These are phyloP conservation scores for Oryzaephilus surinamensis DNA, from an alignment of 1,140 invertebrate species.

Conservation along the genomic window DNA sequence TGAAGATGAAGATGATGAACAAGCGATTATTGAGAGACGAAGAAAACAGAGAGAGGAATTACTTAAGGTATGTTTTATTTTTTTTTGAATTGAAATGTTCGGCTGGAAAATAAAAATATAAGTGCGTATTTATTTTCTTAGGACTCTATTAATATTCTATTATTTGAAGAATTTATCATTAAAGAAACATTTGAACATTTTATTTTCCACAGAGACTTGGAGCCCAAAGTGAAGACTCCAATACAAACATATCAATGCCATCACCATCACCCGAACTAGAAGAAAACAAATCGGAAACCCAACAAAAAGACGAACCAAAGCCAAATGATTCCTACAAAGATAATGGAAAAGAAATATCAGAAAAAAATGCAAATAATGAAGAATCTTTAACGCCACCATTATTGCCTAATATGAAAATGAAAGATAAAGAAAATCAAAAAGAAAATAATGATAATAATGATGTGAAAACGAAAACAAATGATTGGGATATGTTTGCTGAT, in stretches of 20 bases:
- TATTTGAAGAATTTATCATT: too few relatives aligned
- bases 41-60: slow-evolving; percentile 84
- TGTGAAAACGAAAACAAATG: slow-evolving; percentile 43
- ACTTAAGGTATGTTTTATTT: slow-evolving; percentile 51
- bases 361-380: slow-evolving; percentile 30
- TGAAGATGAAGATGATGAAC: slow-evolving; percentile 90
- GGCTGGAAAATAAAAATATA: too few relatives aligned
- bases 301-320: slow-evolving; percentile 6
- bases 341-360: slow-evolving; percentile 22
- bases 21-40: slow-evolving; percentile 83
- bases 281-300: slow-evolving; percentile 4
- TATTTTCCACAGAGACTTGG: slow-evolving; percentile 41
- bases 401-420: slow-evolving; percentile 32
- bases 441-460: slow-evolving; percentile 34
- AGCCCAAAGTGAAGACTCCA: slow-evolving; percentile 49
- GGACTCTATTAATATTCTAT: too few relatives aligned
- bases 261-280: slow-evolving; percentile 16
- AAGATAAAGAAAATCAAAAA: slow-evolving; percentile 37
- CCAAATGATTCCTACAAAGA: slow-evolving; percentile 17
- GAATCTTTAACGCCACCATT: slow-evolving; percentile 36
- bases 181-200: slow-evolving; percentile 5
- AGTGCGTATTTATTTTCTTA: too few relatives aligned
- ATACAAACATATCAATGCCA: slow-evolving; percentile 28
- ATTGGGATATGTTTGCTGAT: slow-evolving; percentile 83
- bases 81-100: slow-evolving; percentile 1